phyloP scores from a whole-genome alignment of 2,113 vertebrate species.

The Polypterus bichir region DNA sequence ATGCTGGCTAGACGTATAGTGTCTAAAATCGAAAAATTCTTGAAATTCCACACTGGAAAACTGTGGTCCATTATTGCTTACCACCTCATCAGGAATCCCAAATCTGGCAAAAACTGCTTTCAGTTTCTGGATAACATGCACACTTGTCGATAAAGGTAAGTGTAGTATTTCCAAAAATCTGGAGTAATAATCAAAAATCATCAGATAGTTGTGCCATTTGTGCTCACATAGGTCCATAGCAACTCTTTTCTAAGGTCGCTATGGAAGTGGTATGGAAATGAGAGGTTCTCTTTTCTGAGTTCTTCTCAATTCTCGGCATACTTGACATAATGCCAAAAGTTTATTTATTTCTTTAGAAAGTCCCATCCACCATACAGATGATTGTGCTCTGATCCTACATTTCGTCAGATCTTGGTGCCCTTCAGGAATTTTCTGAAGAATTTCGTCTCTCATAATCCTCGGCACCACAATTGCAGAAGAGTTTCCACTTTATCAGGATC shows the following conservation, averaged over 20 bases:
- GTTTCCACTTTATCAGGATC: too few relatives aligned
- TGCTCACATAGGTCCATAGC: slow-evolving; percentile 16
- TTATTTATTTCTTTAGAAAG: too few relatives aligned
- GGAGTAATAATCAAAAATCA: slow-evolving; percentile 18
- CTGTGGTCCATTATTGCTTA: slow-evolving; percentile 14
- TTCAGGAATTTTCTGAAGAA: too few relatives aligned
- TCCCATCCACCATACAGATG: too few relatives aligned
- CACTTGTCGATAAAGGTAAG: slow-evolving; percentile 2
- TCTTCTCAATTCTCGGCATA: slow-evolving; percentile 11
- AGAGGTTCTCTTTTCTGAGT: slow-evolving; percentile 17
- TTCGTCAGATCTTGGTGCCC: too few relatives aligned
- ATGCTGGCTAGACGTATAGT: slow-evolving; percentile 9
- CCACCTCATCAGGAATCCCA: slow-evolving; percentile 8
- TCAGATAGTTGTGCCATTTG: slow-evolving; percentile 13
- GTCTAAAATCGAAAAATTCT: slow-evolving; percentile 7
- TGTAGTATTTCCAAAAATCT: slow-evolving; percentile 15
- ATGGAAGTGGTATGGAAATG: slow-evolving; percentile 13
- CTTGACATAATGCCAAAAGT: too few relatives aligned
- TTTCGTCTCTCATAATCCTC: too few relatives aligned
- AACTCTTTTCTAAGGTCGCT: slow-evolving; percentile 16
- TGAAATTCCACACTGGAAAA: slow-evolving; percentile 4
- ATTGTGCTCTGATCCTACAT: too few relatives aligned
- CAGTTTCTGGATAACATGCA: slow-evolving; percentile 6
- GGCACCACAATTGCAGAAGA: too few relatives aligned
- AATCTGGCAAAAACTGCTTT: slow-evolving; percentile 10